Conservation (phyloP, 1,140 invertebrate genomes). For the Uloborus diversus region DNA sequence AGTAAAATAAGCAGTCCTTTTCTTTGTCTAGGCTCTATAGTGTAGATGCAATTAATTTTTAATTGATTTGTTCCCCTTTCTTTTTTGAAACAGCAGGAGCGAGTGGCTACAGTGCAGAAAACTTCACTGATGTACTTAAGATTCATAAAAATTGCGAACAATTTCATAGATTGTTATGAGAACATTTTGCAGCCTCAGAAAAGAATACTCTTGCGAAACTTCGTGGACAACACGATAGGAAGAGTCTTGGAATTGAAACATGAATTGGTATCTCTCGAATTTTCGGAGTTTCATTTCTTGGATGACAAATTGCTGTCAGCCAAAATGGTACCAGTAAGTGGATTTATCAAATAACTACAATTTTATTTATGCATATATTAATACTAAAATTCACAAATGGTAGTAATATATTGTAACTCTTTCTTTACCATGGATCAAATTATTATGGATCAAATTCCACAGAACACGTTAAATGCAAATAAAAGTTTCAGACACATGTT, state of each 20-base stretch:
- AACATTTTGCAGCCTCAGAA: constrained; percentile 94
- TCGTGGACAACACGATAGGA: constrained; percentile 83
- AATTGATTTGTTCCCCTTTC: neutral
- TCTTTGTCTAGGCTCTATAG: neutral
- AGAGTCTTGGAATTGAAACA: constrained; percentile 73
- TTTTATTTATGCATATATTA: too few relatives aligned
- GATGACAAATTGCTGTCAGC: constrained; percentile 77
- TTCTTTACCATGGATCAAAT: too few relatives aligned
- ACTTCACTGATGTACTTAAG: constrained; percentile 72
- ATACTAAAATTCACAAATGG: too few relatives aligned
- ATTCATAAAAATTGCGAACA: constrained; percentile 81
- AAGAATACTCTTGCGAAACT: constrained; percentile 77
- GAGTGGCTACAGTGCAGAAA: neutral
- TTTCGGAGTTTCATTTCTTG: constrained; percentile 86
- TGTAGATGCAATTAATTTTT: neutral
- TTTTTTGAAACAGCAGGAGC: neutral
- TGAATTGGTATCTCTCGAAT: constrained; percentile 85
- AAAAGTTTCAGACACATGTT: too few relatives aligned
- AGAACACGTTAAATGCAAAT: too few relatives aligned
- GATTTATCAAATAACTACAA: neutral
- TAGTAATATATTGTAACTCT: too few relatives aligned
- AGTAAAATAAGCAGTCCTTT: neutral
- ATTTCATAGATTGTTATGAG: constrained; percentile 84
- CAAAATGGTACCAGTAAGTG: constrained; percentile 71
- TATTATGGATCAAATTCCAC: too few relatives aligned